Evolutionary conservation across 2,888 invertebrate genomes (phyloP).

Genomic region (Synanthedon vespiformis): DNA sequence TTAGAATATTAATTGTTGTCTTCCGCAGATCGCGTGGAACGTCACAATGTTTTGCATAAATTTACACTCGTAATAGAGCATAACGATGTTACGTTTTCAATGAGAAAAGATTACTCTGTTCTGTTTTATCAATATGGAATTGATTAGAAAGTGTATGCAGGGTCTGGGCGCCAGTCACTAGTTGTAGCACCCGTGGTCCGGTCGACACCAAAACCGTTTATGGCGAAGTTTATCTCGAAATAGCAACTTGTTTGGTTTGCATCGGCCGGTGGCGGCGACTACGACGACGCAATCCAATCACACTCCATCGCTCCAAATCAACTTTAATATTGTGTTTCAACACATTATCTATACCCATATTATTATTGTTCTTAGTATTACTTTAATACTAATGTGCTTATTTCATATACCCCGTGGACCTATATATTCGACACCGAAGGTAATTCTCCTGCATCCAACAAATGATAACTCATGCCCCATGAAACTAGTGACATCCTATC

Average conservation of each 20-base stretch:
- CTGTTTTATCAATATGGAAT: conserved; percentile 15
- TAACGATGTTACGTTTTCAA: no score
- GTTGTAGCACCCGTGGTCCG: conserved; percentile 24
- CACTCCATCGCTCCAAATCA: conserved; percentile 54
- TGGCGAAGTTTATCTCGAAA: conserved; percentile 65
- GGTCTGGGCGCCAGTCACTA: conserved; percentile 9
- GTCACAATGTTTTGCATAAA: conserved; percentile 5
- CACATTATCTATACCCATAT: no score
- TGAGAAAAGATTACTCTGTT: no score
- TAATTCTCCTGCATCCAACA: no score
- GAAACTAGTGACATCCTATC: no score
- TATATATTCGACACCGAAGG: no score
- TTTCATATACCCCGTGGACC: no score
- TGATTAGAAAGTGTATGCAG: conserved; percentile 31
- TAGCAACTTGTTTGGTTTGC: conserved; percentile 65
- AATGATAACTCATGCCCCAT: no score
- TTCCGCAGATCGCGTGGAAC: conserved; percentile 15
- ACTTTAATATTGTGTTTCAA: conserved; percentile 31
- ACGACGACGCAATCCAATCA: conserved; percentile 40
- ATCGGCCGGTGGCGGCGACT: conserved; percentile 39
- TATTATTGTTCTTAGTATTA: no score
- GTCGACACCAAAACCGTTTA: conserved; percentile 48
- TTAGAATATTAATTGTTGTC: conserved; percentile 25
- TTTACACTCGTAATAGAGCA: not conserved
- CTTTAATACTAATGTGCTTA: no score